A percentile compares a stretch with the other conserved stretches of the same genome.
Evolutionary conservation across 2,888 invertebrate species (phyloP).

Genomic region (Tolmerus cingulatus): DNA sequence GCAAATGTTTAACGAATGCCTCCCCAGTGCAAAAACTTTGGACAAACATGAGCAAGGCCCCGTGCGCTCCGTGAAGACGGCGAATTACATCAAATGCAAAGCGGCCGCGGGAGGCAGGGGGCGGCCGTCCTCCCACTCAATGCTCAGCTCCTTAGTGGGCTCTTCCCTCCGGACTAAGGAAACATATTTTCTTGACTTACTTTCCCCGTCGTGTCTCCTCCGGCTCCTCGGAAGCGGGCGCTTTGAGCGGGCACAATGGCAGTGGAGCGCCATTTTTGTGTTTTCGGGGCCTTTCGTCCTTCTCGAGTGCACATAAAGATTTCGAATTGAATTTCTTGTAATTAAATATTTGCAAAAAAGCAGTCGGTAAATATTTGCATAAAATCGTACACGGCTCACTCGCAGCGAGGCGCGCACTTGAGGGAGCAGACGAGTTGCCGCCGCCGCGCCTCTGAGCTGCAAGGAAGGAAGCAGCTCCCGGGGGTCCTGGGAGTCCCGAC

Average conservation of each 20-base stretch:
- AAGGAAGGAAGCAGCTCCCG: background rate
- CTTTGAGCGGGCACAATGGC: background rate
- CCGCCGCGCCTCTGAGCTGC: background rate
- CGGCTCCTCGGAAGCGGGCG: background rate
- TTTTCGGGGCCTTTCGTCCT: background rate
- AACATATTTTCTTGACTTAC: constrained; percentile 3
- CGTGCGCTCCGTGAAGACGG: background rate
- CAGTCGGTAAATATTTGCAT: constrained; percentile 26
- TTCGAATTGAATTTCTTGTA: constrained; percentile 27
- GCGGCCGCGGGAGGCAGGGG: background rate
- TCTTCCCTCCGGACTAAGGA: background rate
- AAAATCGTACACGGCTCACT: constrained; percentile 7
- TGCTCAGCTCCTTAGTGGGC: background rate
- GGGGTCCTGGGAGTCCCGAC: background rate
- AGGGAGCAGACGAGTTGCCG: background rate
- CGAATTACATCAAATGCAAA: constrained; percentile 18
- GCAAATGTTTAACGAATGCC: constrained; percentile 9
- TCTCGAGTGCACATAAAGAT: constrained; percentile 14
- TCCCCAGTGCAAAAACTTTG: constrained; percentile 13
- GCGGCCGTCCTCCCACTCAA: background rate
- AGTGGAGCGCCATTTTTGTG: background rate
- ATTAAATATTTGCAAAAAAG: constrained; percentile 31
- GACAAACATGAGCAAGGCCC: background rate
- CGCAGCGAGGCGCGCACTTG: background rate
- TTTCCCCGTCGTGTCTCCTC: background rate